phyloP scores from a whole-genome alignment of 2,113 vertebrate genomes.

The Aptenodytes patagonicus region DNA sequence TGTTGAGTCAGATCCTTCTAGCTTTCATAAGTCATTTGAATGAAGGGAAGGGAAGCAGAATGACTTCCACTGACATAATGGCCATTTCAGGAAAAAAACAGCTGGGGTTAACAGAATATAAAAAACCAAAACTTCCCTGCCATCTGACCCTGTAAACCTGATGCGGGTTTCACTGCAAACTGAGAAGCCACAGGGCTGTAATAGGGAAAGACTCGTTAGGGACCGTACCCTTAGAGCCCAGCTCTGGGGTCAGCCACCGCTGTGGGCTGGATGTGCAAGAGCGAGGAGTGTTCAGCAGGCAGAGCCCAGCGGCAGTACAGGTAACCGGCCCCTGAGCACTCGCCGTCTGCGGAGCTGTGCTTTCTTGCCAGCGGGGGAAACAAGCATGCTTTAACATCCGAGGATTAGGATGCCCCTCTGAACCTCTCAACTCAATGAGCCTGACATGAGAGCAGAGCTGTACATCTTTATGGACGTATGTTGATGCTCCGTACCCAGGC shows the following conservation, averaged over 20 bases:
- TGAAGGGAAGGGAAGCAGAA: background rate
- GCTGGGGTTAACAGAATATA: background rate
- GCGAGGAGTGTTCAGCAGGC: background rate
- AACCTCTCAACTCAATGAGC: background rate
- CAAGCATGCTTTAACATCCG: background rate
- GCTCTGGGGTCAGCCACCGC: background rate
- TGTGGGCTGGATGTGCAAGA: background rate
- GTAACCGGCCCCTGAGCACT: background rate
- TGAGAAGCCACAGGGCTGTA: background rate
- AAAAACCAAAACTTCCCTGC: background rate
- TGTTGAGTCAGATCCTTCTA: constrained; percentile 40
- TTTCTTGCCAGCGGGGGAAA: background rate
- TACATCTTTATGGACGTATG: background rate
- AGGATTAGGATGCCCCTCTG: background rate
- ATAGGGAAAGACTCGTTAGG: background rate
- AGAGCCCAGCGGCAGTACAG: background rate
- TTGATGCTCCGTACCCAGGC: background rate
- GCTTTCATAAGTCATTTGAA: background rate
- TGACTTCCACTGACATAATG: background rate
- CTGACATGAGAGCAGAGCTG: background rate
- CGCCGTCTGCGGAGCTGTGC: background rate
- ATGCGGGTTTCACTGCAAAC: background rate
- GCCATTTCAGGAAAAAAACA: background rate
- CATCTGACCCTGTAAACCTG: background rate
- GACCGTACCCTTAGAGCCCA: background rate